Conservation (phyloP, 2,797 vertebrate species). For the Pseudochaenichthys georgianus region DNA sequence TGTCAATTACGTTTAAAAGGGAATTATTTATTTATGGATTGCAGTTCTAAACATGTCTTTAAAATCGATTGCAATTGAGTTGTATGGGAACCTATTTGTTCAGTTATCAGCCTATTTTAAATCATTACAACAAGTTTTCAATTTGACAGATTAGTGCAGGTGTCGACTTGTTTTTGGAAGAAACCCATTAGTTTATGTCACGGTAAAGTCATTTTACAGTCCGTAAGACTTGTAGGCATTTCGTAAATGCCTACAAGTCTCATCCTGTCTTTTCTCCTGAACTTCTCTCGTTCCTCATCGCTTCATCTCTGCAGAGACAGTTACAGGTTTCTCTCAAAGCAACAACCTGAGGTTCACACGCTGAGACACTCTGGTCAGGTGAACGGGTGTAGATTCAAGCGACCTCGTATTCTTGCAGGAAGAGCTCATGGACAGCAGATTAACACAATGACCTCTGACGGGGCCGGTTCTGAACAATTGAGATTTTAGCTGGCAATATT, state of each 20-base stretch:
- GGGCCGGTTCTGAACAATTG: not conserved
- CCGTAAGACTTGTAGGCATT: too few species aligned
- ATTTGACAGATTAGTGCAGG: too few species aligned
- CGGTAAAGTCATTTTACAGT: too few species aligned
- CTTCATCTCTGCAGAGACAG: constrained; percentile 6
- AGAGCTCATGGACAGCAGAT: not conserved
- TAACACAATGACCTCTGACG: constrained; percentile 1
- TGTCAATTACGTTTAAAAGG: too few species aligned
- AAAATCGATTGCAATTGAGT: too few species aligned
- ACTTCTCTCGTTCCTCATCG: not conserved
- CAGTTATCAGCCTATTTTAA: too few species aligned
- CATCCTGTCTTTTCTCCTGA: constrained; percentile 32
- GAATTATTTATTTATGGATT: too few species aligned
- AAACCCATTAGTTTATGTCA: not conserved
- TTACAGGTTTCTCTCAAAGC: constrained; percentile 21
- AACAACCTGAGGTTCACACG: constrained; percentile 22
- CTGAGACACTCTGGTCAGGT: not conserved
- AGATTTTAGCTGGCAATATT: too few species aligned
- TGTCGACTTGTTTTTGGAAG: too few species aligned
- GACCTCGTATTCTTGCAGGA: not conserved
- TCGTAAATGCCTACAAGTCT: constrained; percentile 23
- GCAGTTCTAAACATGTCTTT: too few species aligned
- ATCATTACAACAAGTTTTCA: too few species aligned
- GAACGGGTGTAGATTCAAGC: not conserved
- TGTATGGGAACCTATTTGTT: too few species aligned